Evolutionary conservation across 2,113 vertebrate genomes (phyloP), one percentile per base, ranked within the genome.

Genomic region (Pelvicachromis taeniatus): DNA sequence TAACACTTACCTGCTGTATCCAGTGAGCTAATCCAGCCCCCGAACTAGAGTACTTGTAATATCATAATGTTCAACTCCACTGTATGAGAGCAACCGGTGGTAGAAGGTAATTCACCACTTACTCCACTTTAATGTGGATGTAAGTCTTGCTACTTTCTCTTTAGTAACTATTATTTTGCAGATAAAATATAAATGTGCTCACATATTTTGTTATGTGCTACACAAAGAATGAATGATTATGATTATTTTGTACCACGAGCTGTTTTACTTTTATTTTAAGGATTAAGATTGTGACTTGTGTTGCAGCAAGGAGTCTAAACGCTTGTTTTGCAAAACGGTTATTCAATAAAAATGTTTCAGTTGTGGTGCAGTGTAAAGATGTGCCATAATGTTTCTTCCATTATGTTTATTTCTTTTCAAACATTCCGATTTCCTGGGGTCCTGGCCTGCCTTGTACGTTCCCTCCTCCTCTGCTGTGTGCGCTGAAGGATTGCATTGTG

Each of bases 401-500:
- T 31, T n/a, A 50, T 52, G 3, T 31, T 75, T n/a, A 52, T 75
- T 52, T 52, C 70, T 52, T 19, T 19, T 50, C 23, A 50, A 29
- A 73, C 4, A 75, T 31, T 75, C 23, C 9, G 9, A 75, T 75
- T 75, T 75, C 70, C 45, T 75, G 70, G 33, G 70, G 26, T 52
- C 70, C 16, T n/a, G 0, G 9, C 14, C 17, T 50, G 45, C 29
- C 2, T 75, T 73, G 42, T 31, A 29, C 16, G 11, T 0, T 3
- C 21, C 65, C 19, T 2, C 16, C 68, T 19, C 23, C 38, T 29
- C 40, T 29, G 11, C 42, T 73, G 6, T 33, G 4, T 50, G 42
- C 23, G 31, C 68, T 50, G 16, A 26, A 31, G 6, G 8, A 16
- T 50, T 90, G 86, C 70, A 87, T 90, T 89, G 8, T 87, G 82